Base-by-base conservation (phyloP, 1,140 invertebrate genomes). In the Saxidomus purpurata region DNA sequence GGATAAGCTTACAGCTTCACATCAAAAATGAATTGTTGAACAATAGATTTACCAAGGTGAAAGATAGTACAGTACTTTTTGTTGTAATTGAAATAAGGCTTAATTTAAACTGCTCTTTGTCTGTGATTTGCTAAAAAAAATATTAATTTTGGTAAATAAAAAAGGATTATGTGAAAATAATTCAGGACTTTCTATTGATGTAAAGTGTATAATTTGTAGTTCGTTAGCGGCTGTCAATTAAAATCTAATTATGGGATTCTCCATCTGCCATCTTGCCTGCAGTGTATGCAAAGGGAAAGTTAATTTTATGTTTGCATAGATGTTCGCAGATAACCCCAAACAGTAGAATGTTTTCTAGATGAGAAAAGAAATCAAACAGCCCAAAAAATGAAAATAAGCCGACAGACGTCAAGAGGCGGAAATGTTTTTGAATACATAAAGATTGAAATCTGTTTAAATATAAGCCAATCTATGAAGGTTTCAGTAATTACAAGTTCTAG, bases 301-400 rank as follows among this genome's bases (percentile, higher is more conserved):
- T 74, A 74, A 74, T 74, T 77, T 77, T 31, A 52, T 52, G 47
- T 55, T 79, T 55, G 49, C 22, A 31, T 55, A 52, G 76, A 79
- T 79, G 43, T 55, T 79, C 31, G 4, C 28, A 52, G 76, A 79
- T 79, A 79, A 79, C 76, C 76, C 31, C n/a, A 79, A 79, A 34
- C 49, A 52, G 31, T 79, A 59, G 55, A 36, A 79, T 52, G 47
- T 79, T 77, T 49, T 49, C 11, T 43, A 49, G 49, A 49, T 77
- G 74, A 1, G 49, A 79, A 55, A 79, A 17, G 25, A 79, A 49
- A 55, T 43, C 28, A 22, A 79, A 79, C 49, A 79, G 17, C 22
- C 34, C 2, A n/a, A 36, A 55, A 49, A 79, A 74, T 38, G 31
- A 36, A 43, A 43, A 49, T 25, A 43, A 40, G 19, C 34, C 55